Conservation (phyloP, 2,888 invertebrate species). For the Parnassius orleans region DNA sequence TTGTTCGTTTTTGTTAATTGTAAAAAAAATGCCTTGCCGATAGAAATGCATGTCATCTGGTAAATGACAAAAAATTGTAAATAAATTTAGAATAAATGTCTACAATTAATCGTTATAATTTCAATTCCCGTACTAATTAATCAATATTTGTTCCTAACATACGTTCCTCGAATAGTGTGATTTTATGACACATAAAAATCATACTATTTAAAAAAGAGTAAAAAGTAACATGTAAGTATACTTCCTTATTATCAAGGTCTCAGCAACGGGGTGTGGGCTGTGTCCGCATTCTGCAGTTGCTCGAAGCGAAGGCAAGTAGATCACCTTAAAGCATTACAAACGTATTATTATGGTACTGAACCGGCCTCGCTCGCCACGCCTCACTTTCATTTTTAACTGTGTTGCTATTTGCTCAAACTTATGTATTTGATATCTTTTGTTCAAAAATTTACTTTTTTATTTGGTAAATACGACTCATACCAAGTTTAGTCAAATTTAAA, state of each 20-base stretch:
- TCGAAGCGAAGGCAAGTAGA: slow-evolving; percentile 62
- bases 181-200: slow-evolving; percentile 1
- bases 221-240: slow-evolving; percentile 32
- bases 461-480: no score
- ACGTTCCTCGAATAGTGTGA: slow-evolving; percentile 27
- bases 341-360: slow-evolving; percentile 59
- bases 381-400: slow-evolving; percentile 71
- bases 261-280: slow-evolving; percentile 55
- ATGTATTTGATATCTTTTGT: no score
- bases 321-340: slow-evolving; percentile 72
- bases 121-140: slow-evolving; percentile 22
- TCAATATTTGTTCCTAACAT: slow-evolving; percentile 26
- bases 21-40: slow-evolving; percentile 47
- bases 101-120: slow-evolving; percentile 33
- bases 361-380: slow-evolving; percentile 67
- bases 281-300: slow-evolving; percentile 72
- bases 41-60: slow-evolving; percentile 50
- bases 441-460: no score
- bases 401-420: slow-evolving; percentile 46
- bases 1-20: slow-evolving; percentile 59
- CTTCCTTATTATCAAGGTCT: slow-evolving; percentile 63
- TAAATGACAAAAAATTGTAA: slow-evolving; percentile 68
- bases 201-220: slow-evolving; percentile 7
- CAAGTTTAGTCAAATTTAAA: no score
- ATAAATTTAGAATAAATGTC: slow-evolving; percentile 59